Evolutionary conservation across 2,113 vertebrate species (phyloP).

Genomic region (Scomber scombrus): DNA sequence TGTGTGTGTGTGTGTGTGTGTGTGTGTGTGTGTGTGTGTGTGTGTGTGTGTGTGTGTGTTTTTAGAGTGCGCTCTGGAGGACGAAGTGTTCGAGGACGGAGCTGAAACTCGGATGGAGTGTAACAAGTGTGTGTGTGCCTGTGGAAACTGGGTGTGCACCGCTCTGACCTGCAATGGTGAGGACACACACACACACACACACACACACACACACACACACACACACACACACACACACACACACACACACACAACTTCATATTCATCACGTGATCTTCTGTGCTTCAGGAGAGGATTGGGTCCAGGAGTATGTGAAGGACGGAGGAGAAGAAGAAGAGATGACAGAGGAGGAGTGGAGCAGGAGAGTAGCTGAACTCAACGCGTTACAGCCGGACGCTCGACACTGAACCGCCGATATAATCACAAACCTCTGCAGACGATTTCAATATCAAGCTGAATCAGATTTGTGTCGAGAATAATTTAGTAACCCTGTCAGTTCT

Average conservation of each 20-base stretch:
- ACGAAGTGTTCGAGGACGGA: slow-evolving; percentile 92
- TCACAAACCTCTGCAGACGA: no score
- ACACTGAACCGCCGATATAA: not conserved
- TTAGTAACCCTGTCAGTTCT: no score
- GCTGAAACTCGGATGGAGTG: slow-evolving; percentile 94
- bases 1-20: not conserved
- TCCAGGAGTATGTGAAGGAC: slow-evolving; percentile 35
- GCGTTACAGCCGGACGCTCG: slow-evolving; percentile 15
- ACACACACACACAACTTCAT: not conserved
- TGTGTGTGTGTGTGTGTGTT: not conserved
- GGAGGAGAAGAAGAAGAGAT: slow-evolving; percentile 84
- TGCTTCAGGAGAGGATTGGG: slow-evolving; percentile 76
- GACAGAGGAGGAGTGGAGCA: slow-evolving; percentile 90
- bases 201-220: not conserved
- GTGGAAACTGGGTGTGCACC: slow-evolving; percentile 97
- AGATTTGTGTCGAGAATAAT: no score
- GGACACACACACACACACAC: slow-evolving; percentile 40
- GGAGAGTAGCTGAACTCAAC: slow-evolving; percentile 88
- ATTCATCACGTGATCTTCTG: not conserved
- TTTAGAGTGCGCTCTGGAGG: slow-evolving; percentile 93
- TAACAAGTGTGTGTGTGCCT: slow-evolving; percentile 96
- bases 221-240: not conserved
- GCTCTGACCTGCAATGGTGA: slow-evolving; percentile 92
- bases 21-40: not conserved
- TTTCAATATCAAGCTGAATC: no score